Base-by-base conservation (phyloP, 1,140 invertebrate species). In the Drosophila nasuta region DNA sequence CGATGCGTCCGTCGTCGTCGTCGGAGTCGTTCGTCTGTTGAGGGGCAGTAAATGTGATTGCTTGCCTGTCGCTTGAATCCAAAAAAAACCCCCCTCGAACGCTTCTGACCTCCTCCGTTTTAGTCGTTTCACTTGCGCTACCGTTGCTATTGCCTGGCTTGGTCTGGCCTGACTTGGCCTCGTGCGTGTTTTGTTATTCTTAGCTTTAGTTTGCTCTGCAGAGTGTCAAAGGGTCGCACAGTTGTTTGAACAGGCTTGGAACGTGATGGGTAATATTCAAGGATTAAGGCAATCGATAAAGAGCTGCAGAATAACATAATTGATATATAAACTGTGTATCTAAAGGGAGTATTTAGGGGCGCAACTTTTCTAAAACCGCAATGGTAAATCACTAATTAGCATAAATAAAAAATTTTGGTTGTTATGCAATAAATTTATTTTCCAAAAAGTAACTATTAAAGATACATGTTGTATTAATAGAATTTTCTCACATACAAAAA, bases 31-130 rank as follows among this genome's bases (percentile, higher is more conserved):
- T 38, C 51, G 52, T 65, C 63, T 65, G 63, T 52, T 15, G 63
- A 56, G 71, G 71, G 65, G 65, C 71, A 74, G 63, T 52, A 78
- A 87, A 87, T 87, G 80, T 83, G 85, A 87, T 88, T 87, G 71
- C 79, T 72, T 64, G 46, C 15, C 41, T 25, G 43, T 41, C 43
- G 25, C 30, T 25, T 33, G 51, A 33, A 54, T 54, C 28, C 17
- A 25, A 25, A 25, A 20, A 13, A 17, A 13, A 38, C 35, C 10
- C 52, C 10, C 28, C 10, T 10, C 17, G 7, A 6, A 30, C 13
- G 2, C 7, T 28, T 30, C 28, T 35, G 25, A 13, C n/a, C 17
- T 30, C 20, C 57, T 11, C 1, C 10, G 35, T 35, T 3, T 54
- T 33, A 17, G 8, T 8, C n/a, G 28, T 15, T 8, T 13, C 7